Base-by-base conservation (phyloP, 2,888 invertebrate genomes). In the Dynastes tityus region DNA sequence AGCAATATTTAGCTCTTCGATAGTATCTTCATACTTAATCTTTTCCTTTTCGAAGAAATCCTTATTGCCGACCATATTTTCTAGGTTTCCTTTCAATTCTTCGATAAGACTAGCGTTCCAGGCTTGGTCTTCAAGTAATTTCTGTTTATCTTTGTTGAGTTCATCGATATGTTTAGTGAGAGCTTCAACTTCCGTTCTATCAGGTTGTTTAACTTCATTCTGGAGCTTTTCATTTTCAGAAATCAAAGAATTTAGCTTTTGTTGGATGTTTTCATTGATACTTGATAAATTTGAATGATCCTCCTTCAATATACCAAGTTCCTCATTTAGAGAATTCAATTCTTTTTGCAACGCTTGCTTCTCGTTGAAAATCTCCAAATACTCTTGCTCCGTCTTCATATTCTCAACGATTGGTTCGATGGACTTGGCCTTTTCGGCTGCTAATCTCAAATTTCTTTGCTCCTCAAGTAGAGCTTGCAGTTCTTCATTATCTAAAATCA, bases 401-500 rank as follows among this genome's bases (percentile, higher is more conserved):
- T 85, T 84, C 79, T 85, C 85, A 0, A 76, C 71, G 53, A 83
- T 79, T 1, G 84, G 82, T 78, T 80, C 82, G 51, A 82, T 79
- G n/a, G 83, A 81, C 82, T 83, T 84, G 6, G 83, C 79, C 83
- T 85, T 84, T 85, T 88, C 85, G 11, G 87, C 85, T 65, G 85
- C 84, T 49, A 86, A 76, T 76, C 88, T 84, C 83, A 88, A 65
- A 51, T 84, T 82, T 79, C 88, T 88, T 78, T 91, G 92, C 79
- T 92, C 91, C 77, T 92, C 91, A 16, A 93, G 84, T 49, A 92
- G 83, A 0, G 89, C 87, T 83, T 92, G 92, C 61, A 93, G 82
- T 80, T 93, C 92, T 79, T 92, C 92, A 81, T 92, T 92, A 81
- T 93, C 93, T 0, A 89, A 86, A n/a, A 90, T 90, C n/a, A 93